Evolutionary conservation across 2,113 vertebrate genomes (phyloP).

Genomic region (Pluvialis apricaria): DNA sequence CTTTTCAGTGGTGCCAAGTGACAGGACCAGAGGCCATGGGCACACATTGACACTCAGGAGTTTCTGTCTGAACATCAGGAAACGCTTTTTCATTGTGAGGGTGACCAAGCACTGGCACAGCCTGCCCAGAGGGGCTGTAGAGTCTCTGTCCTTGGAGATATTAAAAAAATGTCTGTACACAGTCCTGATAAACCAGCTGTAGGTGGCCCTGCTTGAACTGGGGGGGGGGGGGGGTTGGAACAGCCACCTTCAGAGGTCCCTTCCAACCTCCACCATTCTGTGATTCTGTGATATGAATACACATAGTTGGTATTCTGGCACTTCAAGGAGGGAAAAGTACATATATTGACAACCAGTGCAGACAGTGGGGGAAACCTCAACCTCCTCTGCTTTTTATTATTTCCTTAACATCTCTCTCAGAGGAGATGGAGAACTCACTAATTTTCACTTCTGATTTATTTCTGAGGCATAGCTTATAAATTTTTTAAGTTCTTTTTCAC

Average conservation of each 20-base stretch:
- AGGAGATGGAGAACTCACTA: background rate
- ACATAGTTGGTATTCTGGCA: background rate
- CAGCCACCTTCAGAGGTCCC: background rate
- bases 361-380: background rate
- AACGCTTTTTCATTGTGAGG: background rate
- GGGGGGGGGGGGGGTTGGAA: background rate
- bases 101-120: background rate
- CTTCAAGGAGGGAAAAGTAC: background rate
- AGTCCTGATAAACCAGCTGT: background rate
- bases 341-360: background rate
- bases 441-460: background rate
- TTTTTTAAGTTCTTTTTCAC: background rate
- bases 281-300: background rate
- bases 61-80: background rate
- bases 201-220: background rate
- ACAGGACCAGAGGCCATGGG: accelerated
- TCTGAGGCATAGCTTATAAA: background rate
- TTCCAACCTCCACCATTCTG: background rate
- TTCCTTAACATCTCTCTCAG: background rate
- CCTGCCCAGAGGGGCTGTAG: background rate
- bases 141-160: background rate
- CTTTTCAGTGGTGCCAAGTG: no score
- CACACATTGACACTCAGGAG: background rate
- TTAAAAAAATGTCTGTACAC: background rate
- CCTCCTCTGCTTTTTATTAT: background rate